These are phyloP conservation scores for Cotesia chilonis DNA, from an alignment of 1,140 invertebrate species.

Conservation along the genomic window DNA sequence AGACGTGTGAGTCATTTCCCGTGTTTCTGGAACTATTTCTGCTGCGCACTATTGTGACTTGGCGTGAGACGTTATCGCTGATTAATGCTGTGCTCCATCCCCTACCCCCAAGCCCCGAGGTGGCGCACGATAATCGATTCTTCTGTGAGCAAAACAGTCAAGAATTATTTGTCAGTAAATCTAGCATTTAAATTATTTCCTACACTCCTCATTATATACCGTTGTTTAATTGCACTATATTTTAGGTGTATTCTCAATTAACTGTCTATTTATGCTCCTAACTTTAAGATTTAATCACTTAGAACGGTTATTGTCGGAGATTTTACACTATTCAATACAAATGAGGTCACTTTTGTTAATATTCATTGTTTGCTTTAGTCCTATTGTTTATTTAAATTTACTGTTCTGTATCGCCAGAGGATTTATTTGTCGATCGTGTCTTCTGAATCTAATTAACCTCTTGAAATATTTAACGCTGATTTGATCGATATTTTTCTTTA, in stretches of 20 bases:
- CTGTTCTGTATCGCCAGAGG: too few relatives aligned
- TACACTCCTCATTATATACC: neutral
- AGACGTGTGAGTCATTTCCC: slow-evolving; percentile 29
- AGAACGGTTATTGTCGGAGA: neutral
- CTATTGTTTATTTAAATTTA: too few relatives aligned
- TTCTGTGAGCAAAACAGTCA: too few relatives aligned
- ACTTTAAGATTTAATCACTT: too few relatives aligned
- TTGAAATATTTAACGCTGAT: too few relatives aligned
- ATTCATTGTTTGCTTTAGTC: too few relatives aligned
- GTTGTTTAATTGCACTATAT: neutral
- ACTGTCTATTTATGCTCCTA: too few relatives aligned
- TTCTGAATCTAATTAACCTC: too few relatives aligned
- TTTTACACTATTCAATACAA: neutral
- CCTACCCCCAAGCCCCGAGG: neutral
- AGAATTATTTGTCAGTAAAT: slow-evolving; percentile 35
- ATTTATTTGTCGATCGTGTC: too few relatives aligned
- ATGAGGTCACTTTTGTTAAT: too few relatives aligned
- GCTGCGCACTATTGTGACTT: slow-evolving; percentile 23
- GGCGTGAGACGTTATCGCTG: slow-evolving; percentile 37
- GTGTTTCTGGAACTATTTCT: slow-evolving; percentile 19
- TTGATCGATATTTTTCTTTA: too few relatives aligned
- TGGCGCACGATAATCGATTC: slow-evolving; percentile 29
- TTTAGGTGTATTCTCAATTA: too few relatives aligned
- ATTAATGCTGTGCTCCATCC: slow-evolving; percentile 35
- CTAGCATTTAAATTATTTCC: slow-evolving; percentile 20